phyloP scores from a whole-genome alignment of 1,140 invertebrate species.

The Ericerus pela region DNA sequence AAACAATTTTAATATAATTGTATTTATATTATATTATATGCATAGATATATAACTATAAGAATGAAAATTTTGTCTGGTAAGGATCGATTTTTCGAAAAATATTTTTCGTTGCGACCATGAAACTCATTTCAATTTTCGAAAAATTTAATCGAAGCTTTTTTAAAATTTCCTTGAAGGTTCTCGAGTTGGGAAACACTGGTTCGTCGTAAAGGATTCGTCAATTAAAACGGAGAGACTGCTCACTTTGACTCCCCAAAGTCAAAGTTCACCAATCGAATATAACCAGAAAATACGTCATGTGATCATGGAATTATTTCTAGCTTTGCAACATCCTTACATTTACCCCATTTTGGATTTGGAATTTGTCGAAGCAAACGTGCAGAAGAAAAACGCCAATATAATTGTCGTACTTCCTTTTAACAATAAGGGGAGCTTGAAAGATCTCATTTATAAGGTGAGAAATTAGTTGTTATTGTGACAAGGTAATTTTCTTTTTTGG shows the following conservation, averaged over 20 bases:
- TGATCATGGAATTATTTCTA: slow-evolving; percentile 64
- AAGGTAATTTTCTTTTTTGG: too few relatives aligned
- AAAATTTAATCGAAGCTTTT: too few relatives aligned
- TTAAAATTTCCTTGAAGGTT: slow-evolving; percentile 46
- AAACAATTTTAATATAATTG: too few relatives aligned
- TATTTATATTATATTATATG: too few relatives aligned
- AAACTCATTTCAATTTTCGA: too few relatives aligned
- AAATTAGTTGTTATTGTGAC: too few relatives aligned
- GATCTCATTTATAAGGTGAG: slow-evolving; percentile 74
- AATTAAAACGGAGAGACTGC: slow-evolving; percentile 63
- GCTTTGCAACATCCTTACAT: slow-evolving; percentile 82
- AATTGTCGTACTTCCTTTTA: slow-evolving; percentile 63
- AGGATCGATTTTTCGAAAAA: too few relatives aligned
- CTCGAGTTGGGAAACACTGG: slow-evolving; percentile 72
- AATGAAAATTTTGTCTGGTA: too few relatives aligned
- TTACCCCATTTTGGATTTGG: slow-evolving; percentile 71
- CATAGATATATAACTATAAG: too few relatives aligned
- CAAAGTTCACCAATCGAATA: slow-evolving; percentile 38
- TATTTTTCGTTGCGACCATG: too few relatives aligned
- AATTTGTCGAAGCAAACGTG: slow-evolving; percentile 38
- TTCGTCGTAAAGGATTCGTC: slow-evolving; percentile 66
- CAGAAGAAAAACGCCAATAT: slow-evolving; percentile 40
- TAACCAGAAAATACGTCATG: slow-evolving; percentile 38
- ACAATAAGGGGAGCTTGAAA: slow-evolving; percentile 66
- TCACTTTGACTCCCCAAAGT: slow-evolving; percentile 56